phyloP scores from a whole-genome alignment of 2,113 vertebrate species.

The Suricata suricatta region DNA sequence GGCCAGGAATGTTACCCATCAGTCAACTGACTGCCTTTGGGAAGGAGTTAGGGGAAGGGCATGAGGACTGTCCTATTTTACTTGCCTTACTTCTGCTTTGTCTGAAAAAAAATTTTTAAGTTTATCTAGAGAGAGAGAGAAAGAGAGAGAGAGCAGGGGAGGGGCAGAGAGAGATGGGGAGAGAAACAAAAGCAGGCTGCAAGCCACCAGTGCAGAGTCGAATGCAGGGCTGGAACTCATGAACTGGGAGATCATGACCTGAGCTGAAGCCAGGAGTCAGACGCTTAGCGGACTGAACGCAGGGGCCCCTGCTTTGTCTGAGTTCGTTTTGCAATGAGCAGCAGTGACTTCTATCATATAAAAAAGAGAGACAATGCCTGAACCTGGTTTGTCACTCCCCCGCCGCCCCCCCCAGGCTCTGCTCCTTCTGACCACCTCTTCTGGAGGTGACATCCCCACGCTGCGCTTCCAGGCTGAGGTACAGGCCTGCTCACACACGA shows the following conservation, averaged over 20 bases:
- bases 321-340: background rate
- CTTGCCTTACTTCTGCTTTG: background rate
- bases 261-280: no score
- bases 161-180: no score
- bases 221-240: no score
- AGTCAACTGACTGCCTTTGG: background rate
- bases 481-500: background rate
- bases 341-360: background rate
- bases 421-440: background rate
- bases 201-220: no score
- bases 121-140: no score
- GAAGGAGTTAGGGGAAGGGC: background rate
- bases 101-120: no score
- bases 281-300: no score
- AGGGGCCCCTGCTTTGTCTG: background rate
- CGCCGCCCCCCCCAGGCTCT: background rate
- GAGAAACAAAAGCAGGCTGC: no score
- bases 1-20: background rate
- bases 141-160: no score
- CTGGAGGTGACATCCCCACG: background rate
- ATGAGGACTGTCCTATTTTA: background rate
- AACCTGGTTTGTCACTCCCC: background rate
- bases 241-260: no score
- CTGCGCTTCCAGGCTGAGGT: background rate
- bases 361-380: background rate